Percentiles rank a stretch among this genome's conserved stretches.
These are phyloP conservation scores for Leptinotarsa tumamoca DNA, from an alignment of 2,888 invertebrate species.

Conservation along the genomic window DNA sequence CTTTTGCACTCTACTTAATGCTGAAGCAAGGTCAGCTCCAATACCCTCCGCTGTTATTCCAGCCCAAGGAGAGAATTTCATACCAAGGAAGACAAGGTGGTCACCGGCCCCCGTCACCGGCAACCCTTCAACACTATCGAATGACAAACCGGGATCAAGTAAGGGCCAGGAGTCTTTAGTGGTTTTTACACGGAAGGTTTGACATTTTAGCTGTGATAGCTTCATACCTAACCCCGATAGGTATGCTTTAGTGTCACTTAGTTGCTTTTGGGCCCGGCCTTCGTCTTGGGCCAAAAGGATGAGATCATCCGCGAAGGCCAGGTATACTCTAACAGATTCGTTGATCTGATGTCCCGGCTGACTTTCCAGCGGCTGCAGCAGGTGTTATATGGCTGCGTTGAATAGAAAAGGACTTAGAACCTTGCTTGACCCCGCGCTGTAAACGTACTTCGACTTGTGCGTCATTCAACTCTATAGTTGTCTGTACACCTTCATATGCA, in stretches of 20 bases:
- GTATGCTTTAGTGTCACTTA: slow-evolving; percentile 48
- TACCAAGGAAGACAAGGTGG: slow-evolving; percentile 54
- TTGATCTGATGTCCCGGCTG: slow-evolving; percentile 46
- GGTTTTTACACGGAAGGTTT: slow-evolving; percentile 40
- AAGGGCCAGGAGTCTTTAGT: slow-evolving; percentile 54
- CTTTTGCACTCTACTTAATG: slow-evolving; percentile 52
- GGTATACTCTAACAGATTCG: slow-evolving; percentile 28
- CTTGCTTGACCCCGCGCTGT: slow-evolving; percentile 63
- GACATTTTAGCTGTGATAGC: slow-evolving; percentile 38
- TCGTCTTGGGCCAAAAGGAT: slow-evolving; percentile 54
- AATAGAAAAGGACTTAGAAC: slow-evolving; percentile 60
- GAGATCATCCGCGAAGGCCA: slow-evolving; percentile 64
- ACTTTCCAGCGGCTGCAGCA: slow-evolving; percentile 52
- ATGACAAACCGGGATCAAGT: slow-evolving; percentile 52
- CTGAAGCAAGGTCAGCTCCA: slow-evolving; percentile 17
- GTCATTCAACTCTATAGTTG: slow-evolving; percentile 48
- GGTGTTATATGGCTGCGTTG: slow-evolving; percentile 57
- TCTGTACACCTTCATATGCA: slow-evolving; percentile 57
- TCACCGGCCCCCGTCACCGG: slow-evolving; percentile 35
- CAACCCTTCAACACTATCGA: slow-evolving; percentile 46
- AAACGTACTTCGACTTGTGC: slow-evolving; percentile 43
- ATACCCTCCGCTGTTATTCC: slow-evolving; percentile 32
- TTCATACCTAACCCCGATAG: slow-evolving; percentile 52
- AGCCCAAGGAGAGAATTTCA: slow-evolving; percentile 56
- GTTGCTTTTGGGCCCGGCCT: slow-evolving; percentile 55